A percentile compares a stretch with the other conserved stretches of the same genome.
phyloP scores from a whole-genome alignment of 1,140 invertebrate species.

The Pogonomyrmex californicus region DNA sequence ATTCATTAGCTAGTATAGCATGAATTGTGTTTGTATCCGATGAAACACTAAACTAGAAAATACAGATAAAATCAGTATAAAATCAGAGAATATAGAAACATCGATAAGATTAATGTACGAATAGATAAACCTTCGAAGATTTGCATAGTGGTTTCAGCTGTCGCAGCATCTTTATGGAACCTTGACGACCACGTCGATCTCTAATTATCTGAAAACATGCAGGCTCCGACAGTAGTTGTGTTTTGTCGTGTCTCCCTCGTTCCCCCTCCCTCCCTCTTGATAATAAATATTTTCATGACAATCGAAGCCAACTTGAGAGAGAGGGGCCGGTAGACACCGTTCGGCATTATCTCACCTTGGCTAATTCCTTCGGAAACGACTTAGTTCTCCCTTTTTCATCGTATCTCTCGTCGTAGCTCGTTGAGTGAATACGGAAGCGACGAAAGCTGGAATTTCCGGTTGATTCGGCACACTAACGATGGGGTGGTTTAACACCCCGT shows the following conservation, averaged over 20 bases:
- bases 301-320: constrained; percentile 68
- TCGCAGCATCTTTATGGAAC: constrained; percentile 54
- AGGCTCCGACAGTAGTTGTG: neutral
- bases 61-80: neutral
- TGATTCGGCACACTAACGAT: constrained; percentile 87
- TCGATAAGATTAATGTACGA: constrained; percentile 10
- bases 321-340: neutral
- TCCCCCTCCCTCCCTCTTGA: constrained; percentile 34
- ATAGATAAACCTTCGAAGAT: constrained; percentile 38
- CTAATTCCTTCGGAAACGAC: constrained; percentile 63
- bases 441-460: constrained; percentile 87
- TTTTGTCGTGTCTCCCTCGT: neutral
- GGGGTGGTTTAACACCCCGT: constrained; percentile 81
- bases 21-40: no score
- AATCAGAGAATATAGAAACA: neutral
- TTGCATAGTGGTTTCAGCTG: constrained; percentile 72
- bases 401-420: constrained; percentile 26
- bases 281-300: constrained; percentile 85
- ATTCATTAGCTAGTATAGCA: no score
- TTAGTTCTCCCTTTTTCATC: constrained; percentile 1
- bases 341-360: constrained; percentile 70
- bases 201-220: constrained; percentile 74
- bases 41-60: no score
- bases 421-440: constrained; percentile 82
- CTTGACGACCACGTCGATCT: constrained; percentile 66